Percentiles rank a stretch among this genome's conserved stretches.
Evolutionary conservation across 2,113 vertebrate species (phyloP).

Genomic region (Ameiurus melas): DNA sequence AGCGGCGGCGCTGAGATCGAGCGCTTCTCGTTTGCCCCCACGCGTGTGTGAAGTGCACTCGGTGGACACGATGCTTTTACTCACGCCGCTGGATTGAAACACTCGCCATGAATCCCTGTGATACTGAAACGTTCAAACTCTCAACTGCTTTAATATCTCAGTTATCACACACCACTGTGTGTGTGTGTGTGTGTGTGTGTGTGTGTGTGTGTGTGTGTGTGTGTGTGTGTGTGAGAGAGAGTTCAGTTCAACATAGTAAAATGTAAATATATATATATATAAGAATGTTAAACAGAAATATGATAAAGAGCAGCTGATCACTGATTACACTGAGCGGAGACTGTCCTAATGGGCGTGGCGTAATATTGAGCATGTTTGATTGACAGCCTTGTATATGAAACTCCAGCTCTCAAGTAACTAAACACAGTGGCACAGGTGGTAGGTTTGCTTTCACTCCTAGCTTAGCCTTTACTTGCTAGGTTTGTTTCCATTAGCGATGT

Average conservation of each 20-base stretch:
- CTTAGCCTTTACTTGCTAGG: neutral
- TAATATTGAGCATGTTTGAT: neutral
- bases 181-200: constrained; percentile 25
- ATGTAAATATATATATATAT: neutral
- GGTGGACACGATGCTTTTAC: constrained; percentile 66
- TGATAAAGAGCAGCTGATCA: neutral
- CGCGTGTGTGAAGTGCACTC: constrained; percentile 72
- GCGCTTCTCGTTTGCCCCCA: constrained; percentile 57
- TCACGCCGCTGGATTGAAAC: constrained; percentile 68
- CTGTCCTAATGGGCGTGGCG: neutral
- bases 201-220: neutral
- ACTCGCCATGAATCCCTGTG: constrained; percentile 60
- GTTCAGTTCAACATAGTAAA: neutral
- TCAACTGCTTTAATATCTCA: constrained; percentile 24
- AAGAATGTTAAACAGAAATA: neutral
- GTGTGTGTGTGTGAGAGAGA: constrained; percentile 12
- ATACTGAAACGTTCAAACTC: constrained; percentile 34
- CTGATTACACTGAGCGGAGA: neutral
- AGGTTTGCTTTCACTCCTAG: neutral
- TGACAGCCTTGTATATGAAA: neutral
- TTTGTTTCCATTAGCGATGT: neutral
- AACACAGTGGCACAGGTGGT: no score
- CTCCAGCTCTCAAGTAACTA: neutral
- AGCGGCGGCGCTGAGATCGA: constrained; percentile 57
- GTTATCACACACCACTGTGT: neutral